Evolutionary conservation across 2,888 invertebrate genomes (phyloP).

Genomic region (Pyralis farinalis): DNA sequence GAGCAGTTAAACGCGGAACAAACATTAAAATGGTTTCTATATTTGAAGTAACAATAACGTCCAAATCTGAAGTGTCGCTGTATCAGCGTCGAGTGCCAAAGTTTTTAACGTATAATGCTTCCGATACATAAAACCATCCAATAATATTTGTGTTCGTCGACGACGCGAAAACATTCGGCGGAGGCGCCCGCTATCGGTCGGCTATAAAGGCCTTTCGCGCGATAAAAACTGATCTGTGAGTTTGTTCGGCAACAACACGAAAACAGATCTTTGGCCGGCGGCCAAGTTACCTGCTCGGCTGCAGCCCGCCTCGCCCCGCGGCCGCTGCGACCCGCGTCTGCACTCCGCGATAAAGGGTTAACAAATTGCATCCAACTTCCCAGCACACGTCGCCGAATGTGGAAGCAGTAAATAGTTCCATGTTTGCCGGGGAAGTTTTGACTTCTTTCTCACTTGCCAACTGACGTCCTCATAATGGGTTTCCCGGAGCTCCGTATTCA

Average conservation of each 20-base stretch:
- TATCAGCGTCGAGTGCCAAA: constrained; percentile 59
- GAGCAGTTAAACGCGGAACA: not conserved
- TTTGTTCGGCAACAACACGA: constrained; percentile 74
- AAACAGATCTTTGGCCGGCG: constrained; percentile 74
- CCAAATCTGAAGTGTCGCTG: constrained; percentile 51
- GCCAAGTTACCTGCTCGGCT: constrained; percentile 72
- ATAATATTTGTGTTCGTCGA: constrained; percentile 73
- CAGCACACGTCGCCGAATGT: constrained; percentile 69
- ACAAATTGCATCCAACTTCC: constrained; percentile 73
- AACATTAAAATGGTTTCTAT: constrained; percentile 3
- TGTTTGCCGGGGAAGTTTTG: constrained; percentile 68
- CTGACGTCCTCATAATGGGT: constrained; percentile 66
- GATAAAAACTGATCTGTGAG: constrained; percentile 81
- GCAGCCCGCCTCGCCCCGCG: constrained; percentile 26
- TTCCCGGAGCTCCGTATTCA: constrained; percentile 38
- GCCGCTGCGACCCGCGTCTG: constrained; percentile 33
- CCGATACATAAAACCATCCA: constrained; percentile 78
- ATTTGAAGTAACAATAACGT: constrained; percentile 32
- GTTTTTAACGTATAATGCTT: constrained; percentile 75
- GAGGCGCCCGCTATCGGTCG: constrained; percentile 65
- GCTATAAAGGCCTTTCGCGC: constrained; percentile 79
- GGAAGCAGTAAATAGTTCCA: constrained; percentile 70
- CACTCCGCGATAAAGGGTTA: constrained; percentile 67
- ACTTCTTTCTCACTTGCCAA: constrained; percentile 67
- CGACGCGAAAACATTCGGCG: constrained; percentile 68